Evolutionary conservation across 2,888 invertebrate species (phyloP), one percentile per base, ranked within the genome.

Genomic region (Tachina lurida): DNA sequence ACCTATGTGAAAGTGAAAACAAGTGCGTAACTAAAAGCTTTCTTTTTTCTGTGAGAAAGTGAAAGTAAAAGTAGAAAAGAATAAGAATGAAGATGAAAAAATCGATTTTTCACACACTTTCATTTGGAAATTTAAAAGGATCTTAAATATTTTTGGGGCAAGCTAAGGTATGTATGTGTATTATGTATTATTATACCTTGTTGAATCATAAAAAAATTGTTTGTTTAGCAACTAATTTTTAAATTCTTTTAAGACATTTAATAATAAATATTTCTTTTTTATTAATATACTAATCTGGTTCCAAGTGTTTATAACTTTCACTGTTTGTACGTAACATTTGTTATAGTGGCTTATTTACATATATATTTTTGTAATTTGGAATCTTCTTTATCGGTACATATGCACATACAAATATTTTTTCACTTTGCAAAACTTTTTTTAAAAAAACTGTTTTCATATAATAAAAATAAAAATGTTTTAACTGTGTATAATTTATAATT

Each of bases 281-380:
- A 31, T 62, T 54, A 22, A 63, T 52, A 15, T 63, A 76, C 85
- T 89, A 90, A 88, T 90, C 90, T 85, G 90, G 90, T 89, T 90
- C 89, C 79, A 89, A 88, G 41, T 87, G 83, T 45, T 87, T 88
- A 86, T 88, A 89, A 87, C 43, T 87, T 86, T 87, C 85, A 76
- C 77, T 86, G 86, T 88, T 89, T 89, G 88, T 88, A 76, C 88
- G 88, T 89, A 89, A 89, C 90, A 90, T 90, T 90, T 89, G 90
- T 88, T 86, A 78, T 87, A 78, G 83, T 73, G 73, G 73, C 75
- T 84, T 65, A 17, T 54, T 45, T 31, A 0, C 52, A 15, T 56
- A 31, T n/a, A 62, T 62, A 70, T 19, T 10, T 41, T 45, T 58
- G 13, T 13, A 19, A 49, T 49, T 49, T 43, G 75, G 9, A 56